Evolutionary conservation across 2,113 vertebrate genomes (phyloP).

Genomic region (Poeciliopsis retropinna): DNA sequence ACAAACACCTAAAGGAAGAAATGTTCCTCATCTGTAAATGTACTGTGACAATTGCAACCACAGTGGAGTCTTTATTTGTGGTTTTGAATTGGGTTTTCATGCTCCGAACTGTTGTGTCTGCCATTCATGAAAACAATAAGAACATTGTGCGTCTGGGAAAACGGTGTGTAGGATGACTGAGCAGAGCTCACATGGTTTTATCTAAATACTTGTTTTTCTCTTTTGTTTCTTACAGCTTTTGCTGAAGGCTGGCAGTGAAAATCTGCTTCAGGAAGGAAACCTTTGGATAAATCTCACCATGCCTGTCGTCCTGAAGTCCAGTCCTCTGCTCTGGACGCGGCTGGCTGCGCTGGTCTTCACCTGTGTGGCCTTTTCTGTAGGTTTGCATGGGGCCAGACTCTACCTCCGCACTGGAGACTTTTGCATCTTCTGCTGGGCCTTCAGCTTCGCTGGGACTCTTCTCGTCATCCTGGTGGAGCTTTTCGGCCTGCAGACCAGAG

Average conservation of each 20-base stretch:
- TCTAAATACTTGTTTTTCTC: not conserved
- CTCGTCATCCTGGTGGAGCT: constrained; percentile 86
- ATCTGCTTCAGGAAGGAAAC: not conserved
- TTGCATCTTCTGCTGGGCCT: constrained; percentile 91
- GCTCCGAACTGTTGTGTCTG: constrained; percentile 27
- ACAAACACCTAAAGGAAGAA: constrained; percentile 5
- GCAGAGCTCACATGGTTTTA: constrained; percentile 13
- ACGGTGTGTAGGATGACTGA: constrained; percentile 2
- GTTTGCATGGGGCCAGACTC: constrained; percentile 73
- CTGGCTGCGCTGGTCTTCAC: constrained; percentile 83
- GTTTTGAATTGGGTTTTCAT: constrained; percentile 41
- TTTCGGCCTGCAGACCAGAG: constrained; percentile 80
- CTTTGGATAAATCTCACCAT: constrained; percentile 54
- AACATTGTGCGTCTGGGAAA: constrained; percentile 39
- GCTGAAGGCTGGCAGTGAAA: constrained; percentile 1
- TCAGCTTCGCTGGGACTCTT: constrained; percentile 86
- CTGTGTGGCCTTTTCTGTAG: constrained; percentile 88
- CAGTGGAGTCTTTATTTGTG: constrained; percentile 49
- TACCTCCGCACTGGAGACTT: constrained; percentile 73
- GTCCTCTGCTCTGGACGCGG: constrained; percentile 84
- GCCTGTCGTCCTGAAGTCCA: constrained; percentile 78
- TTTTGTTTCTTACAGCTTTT: constrained; percentile 43
- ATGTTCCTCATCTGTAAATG: constrained; percentile 35
- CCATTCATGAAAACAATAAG: constrained; percentile 52
- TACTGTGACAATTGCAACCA: constrained; percentile 8